These are phyloP conservation scores for Poecilobothrus nobilitatus DNA, from an alignment of 2,888 invertebrate species.

Conservation along the genomic window DNA sequence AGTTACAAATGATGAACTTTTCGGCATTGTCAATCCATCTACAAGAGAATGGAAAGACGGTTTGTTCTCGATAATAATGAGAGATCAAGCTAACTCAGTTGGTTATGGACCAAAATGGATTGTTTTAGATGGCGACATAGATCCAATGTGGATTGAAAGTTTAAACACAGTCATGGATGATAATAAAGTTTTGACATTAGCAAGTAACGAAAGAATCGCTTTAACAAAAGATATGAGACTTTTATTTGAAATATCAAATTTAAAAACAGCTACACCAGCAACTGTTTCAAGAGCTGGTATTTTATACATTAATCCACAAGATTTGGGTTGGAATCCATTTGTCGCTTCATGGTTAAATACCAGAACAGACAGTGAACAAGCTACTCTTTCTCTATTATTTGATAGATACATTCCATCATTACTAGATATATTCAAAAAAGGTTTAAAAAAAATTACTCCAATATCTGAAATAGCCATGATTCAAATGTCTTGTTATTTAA, in stretches of 20 bases:
- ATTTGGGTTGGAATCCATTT: slow-evolving; percentile 89
- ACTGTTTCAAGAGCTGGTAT: slow-evolving; percentile 93
- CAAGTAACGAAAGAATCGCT: slow-evolving; percentile 90
- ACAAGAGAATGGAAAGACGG: slow-evolving; percentile 91
- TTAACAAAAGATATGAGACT: slow-evolving; percentile 81
- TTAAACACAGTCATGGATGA: slow-evolving; percentile 96
- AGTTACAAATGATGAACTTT: slow-evolving; percentile 90
- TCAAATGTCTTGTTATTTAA: slow-evolving; percentile 74
- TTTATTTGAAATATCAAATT: slow-evolving; percentile 85
- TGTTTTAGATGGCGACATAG: slow-evolving; percentile 90
- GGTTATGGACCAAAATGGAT: slow-evolving; percentile 90
- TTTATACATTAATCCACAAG: slow-evolving; percentile 86
- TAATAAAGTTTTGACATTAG: slow-evolving; percentile 85
- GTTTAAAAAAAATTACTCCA: slow-evolving; percentile 84
- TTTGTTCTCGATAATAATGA: slow-evolving; percentile 85
- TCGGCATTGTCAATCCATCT: slow-evolving; percentile 87
- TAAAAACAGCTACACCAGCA: slow-evolving; percentile 89
- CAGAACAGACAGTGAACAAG: slow-evolving; percentile 62
- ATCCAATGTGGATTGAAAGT: slow-evolving; percentile 98
- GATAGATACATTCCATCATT: slow-evolving; percentile 87
- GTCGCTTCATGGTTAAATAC: slow-evolving; percentile 84
- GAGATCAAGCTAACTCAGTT: slow-evolving; percentile 83
- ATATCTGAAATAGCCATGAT: slow-evolving; percentile 84
- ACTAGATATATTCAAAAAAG: slow-evolving; percentile 60
- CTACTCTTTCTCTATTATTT: slow-evolving; percentile 76